Percentiles rank a stretch among this genome's conserved stretches.
phyloP scores from a whole-genome alignment of 2,797 vertebrate species.

The Hephaestus fuliginosus region DNA sequence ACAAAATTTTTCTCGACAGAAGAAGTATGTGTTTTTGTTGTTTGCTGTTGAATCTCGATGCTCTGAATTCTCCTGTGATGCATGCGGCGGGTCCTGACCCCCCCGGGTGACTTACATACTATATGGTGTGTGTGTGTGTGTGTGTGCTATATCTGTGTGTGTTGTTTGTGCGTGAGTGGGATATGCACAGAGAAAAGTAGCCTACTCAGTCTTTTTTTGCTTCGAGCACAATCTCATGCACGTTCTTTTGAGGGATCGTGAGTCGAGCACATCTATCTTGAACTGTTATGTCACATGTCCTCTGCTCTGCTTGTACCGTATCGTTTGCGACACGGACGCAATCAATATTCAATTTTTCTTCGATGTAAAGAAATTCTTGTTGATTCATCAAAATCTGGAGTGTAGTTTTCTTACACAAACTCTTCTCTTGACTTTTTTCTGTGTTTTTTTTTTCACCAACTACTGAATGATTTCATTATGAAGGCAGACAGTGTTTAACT shows the following conservation, averaged over 20 bases:
- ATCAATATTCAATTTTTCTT: conserved; percentile 51
- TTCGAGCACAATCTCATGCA: conserved; percentile 34
- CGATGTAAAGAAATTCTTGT: conserved; percentile 29
- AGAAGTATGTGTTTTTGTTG: neutral
- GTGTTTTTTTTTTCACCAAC: neutral
- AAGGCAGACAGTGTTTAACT: neutral
- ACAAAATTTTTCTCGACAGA: neutral
- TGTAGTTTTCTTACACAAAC: conserved; percentile 18
- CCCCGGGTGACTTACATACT: neutral
- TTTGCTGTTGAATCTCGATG: neutral
- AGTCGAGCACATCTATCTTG: conserved; percentile 29
- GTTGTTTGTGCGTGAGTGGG: conserved; percentile 11
- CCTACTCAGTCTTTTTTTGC: conserved; percentile 20
- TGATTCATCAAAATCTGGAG: conserved; percentile 38
- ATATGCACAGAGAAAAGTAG: conserved; percentile 28
- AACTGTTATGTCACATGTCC: conserved; percentile 18
- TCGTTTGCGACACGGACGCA: conserved; percentile 30
- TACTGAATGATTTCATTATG: neutral
- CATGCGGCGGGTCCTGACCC: neutral
- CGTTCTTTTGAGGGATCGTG: conserved; percentile 35
- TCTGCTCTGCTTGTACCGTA: conserved; percentile 11
- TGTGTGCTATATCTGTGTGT: neutral
- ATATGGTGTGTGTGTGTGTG: neutral
- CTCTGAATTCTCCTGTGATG: neutral
- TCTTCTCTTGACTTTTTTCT: conserved; percentile 6